Evolutionary conservation across 2,113 vertebrate genomes (phyloP).

Genomic region (Aphyosemion australe): DNA sequence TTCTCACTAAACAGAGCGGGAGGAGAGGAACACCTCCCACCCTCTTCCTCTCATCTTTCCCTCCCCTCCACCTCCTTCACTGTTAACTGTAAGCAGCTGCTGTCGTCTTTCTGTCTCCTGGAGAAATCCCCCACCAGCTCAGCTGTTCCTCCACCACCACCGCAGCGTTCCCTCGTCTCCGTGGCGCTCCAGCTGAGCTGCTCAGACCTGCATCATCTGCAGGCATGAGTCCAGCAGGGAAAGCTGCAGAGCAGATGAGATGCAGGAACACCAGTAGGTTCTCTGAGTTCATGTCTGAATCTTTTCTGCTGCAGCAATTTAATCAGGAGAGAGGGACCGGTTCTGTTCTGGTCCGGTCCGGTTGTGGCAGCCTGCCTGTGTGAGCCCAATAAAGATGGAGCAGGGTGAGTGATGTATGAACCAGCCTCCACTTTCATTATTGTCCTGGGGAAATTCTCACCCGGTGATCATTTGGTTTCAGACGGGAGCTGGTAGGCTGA

Average conservation of each 20-base stretch:
- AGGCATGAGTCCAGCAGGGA: background rate
- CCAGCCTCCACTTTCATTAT: slow-evolving; percentile 20
- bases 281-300: slow-evolving; percentile 9
- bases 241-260: slow-evolving; percentile 17
- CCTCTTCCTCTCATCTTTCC: slow-evolving; percentile 8
- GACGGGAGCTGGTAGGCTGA: too few species aligned
- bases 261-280: slow-evolving; percentile 27
- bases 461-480: background rate
- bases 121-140: slow-evolving; percentile 53
- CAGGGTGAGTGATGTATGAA: slow-evolving; percentile 30
- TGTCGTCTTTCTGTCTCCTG: slow-evolving; percentile 41
- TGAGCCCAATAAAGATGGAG: slow-evolving; percentile 51
- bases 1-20: slow-evolving; percentile 30
- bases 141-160: slow-evolving; percentile 31
- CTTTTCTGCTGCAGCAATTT: slow-evolving; percentile 45
- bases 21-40: slow-evolving; percentile 31
- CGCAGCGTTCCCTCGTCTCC: slow-evolving; percentile 9
- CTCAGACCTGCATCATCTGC: background rate
- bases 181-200: background rate
- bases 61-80: slow-evolving; percentile 26
- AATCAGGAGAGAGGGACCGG: slow-evolving; percentile 28
- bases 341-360: slow-evolving; percentile 12
- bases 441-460: background rate
- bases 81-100: slow-evolving; percentile 48
- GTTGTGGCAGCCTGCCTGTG: slow-evolving; percentile 41